These are phyloP conservation scores for Lucilia cuprina DNA, from an alignment of 1,140 invertebrate species.

Conservation along the genomic window DNA sequence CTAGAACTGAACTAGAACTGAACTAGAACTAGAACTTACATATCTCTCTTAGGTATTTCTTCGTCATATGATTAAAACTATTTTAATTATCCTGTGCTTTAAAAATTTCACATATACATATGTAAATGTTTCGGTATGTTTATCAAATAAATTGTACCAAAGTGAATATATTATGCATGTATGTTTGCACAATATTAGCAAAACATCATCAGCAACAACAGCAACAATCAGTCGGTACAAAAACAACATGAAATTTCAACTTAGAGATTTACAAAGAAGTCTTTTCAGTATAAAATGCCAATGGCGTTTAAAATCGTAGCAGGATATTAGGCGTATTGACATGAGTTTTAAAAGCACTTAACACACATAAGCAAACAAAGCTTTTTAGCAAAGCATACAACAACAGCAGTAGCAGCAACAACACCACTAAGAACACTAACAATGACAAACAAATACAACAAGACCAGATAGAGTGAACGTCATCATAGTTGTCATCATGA, in stretches of 20 bases:
- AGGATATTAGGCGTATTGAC: slow-evolving; percentile 32
- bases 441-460: too few relatives aligned
- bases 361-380: slow-evolving; percentile 3
- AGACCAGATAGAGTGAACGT: background rate
- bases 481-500: slow-evolving; percentile 28
- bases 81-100: too few relatives aligned
- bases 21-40: too few relatives aligned
- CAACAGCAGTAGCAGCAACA: background rate
- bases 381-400: background rate
- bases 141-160: background rate
- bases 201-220: background rate
- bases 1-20: too few relatives aligned
- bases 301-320: slow-evolving; percentile 24
- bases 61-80: too few relatives aligned
- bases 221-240: background rate
- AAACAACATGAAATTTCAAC: background rate
- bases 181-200: background rate
- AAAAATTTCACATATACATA: too few relatives aligned
- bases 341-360: slow-evolving; percentile 22
- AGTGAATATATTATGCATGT: background rate
- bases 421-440: background rate
- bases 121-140: background rate
- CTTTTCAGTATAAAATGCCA: slow-evolving; percentile 15
- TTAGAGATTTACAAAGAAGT: background rate
- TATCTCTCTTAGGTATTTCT: too few relatives aligned